These are phyloP conservation scores for Propithecus deckenii DNA, from an alignment of 2,797 vertebrate species.

Conservation along the genomic window DNA sequence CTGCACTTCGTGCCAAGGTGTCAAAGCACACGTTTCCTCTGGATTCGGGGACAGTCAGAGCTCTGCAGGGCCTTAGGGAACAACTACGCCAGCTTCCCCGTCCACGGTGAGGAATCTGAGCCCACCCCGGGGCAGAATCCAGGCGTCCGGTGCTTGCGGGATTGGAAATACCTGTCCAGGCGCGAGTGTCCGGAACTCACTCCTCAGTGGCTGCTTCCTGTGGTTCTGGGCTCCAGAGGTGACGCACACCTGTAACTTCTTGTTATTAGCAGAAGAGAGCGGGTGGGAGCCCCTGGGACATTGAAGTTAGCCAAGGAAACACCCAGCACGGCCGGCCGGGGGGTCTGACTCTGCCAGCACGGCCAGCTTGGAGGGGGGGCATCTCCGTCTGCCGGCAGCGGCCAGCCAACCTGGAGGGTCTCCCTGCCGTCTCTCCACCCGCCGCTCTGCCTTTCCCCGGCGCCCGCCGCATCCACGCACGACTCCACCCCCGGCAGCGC, in stretches of 20 bases:
- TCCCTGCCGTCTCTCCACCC: neutral
- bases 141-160: neutral
- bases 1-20: neutral
- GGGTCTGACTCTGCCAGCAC: too few species aligned
- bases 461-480: too few species aligned
- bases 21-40: neutral
- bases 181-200: neutral
- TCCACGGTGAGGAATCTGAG: too few species aligned
- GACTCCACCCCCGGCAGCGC: neutral
- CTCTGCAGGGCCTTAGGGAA: rapidly evolving
- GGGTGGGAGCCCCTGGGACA: too few species aligned
- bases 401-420: too few species aligned
- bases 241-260: rapidly evolving
- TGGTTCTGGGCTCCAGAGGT: neutral
- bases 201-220: neutral
- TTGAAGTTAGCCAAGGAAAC: neutral
- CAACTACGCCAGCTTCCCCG: too few species aligned
- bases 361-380: too few species aligned
- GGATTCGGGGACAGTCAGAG: neutral
- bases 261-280: neutral
- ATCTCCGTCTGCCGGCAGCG: too few species aligned
- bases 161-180: neutral
- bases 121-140: neutral
- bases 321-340: neutral
- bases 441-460: neutral